Evolutionary conservation across 2,113 vertebrate genomes (phyloP).

Genomic region (Montifringilla adamsi): DNA sequence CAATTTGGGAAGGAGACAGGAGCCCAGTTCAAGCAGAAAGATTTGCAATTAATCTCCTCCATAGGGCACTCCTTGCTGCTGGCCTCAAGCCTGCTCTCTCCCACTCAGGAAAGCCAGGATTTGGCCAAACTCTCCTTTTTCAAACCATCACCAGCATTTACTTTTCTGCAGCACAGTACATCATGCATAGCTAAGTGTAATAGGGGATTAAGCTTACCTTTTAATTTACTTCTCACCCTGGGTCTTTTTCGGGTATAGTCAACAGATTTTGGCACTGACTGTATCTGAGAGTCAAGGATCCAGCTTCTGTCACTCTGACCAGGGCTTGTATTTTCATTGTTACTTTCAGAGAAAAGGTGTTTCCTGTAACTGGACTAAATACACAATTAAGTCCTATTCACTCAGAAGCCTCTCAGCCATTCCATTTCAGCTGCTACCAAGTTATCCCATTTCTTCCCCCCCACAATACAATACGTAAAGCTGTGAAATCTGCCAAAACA

Average conservation of each 20-base stretch:
- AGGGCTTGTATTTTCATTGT: constrained; percentile 41
- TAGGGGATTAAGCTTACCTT: constrained; percentile 48
- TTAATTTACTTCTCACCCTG: constrained; percentile 51
- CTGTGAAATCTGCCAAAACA: not conserved
- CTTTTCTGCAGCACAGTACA: not conserved
- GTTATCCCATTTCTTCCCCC: not conserved
- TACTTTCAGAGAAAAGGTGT: constrained; percentile 72
- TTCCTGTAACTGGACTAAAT: constrained; percentile 46
- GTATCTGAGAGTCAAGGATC: constrained; percentile 30
- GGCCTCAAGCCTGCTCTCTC: rapidly evolving
- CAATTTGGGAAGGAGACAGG: rapidly evolving
- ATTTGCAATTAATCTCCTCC: rapidly evolving
- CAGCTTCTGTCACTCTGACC: constrained; percentile 65
- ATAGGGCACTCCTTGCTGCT: rapidly evolving
- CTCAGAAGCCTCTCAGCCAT: not conserved
- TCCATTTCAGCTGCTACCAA: not conserved
- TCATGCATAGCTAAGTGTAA: rapidly evolving
- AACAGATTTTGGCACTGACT: not conserved
- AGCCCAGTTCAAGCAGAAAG: not conserved
- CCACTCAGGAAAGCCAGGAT: not conserved
- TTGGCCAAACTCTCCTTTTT: not conserved
- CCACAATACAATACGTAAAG: not conserved
- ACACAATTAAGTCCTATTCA: not conserved
- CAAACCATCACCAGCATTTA: not conserved
- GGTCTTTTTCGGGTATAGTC: constrained; percentile 62